phyloP scores from a whole-genome alignment of 2,888 invertebrate species.

The Meandrusa payeni region DNA sequence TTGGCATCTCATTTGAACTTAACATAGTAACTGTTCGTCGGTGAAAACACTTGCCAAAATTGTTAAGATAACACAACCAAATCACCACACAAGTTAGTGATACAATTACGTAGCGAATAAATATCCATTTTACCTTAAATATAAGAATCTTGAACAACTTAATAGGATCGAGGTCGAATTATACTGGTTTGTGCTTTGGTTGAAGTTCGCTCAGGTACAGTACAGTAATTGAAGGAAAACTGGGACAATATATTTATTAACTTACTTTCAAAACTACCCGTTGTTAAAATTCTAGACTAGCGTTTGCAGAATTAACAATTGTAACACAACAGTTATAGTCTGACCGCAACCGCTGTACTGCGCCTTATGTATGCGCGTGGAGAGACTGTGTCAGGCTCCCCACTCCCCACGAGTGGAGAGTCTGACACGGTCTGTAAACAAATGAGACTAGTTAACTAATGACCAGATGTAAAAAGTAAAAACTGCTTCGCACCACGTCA shows the following conservation, averaged over 20 bases:
- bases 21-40: conserved; percentile 38
- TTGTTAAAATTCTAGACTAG: too few relatives aligned
- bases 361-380: too few relatives aligned
- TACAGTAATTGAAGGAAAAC: conserved; percentile 61
- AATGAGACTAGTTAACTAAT: too few relatives aligned
- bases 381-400: too few relatives aligned
- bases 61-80: conserved; percentile 75
- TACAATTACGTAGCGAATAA: conserved; percentile 39
- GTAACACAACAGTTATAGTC: too few relatives aligned
- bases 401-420: too few relatives aligned
- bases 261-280: conserved; percentile 29
- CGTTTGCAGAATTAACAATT: too few relatives aligned
- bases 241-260: conserved; percentile 35
- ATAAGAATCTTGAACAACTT: conserved; percentile 37
- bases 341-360: too few relatives aligned
- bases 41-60: conserved; percentile 55
- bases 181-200: conserved; percentile 39
- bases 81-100: conserved; percentile 73
- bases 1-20: conserved; percentile 53
- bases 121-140: conserved; percentile 30
- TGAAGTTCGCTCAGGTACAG: conserved; percentile 60
- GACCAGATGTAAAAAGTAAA: too few relatives aligned
- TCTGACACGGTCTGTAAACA: too few relatives aligned
- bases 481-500: too few relatives aligned
- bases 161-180: conserved; percentile 32